phyloP scores from a whole-genome alignment of 2,797 vertebrate genomes.

The Rhinichthys osculus region DNA sequence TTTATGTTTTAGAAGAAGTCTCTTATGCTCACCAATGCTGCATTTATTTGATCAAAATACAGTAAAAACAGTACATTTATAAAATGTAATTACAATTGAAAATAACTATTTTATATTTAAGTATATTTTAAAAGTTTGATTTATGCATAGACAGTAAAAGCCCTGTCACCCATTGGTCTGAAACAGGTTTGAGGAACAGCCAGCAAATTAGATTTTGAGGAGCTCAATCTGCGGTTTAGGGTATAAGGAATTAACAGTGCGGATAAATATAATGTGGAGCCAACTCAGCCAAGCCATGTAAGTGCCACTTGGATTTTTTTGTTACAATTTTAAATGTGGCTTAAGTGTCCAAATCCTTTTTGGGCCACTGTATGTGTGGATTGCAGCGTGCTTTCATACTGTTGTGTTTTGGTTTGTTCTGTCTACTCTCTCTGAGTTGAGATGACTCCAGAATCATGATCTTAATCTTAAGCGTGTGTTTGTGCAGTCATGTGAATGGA shows the following conservation, averaged over 20 bases:
- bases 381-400: not conserved
- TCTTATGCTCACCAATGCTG: not conserved
- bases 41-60: not conserved
- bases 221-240: no score
- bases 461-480: constrained; percentile 27
- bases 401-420: not conserved
- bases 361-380: not conserved
- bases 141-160: not conserved
- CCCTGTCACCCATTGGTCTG: no score
- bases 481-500: constrained; percentile 63
- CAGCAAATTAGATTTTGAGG: no score
- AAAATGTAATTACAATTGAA: not conserved
- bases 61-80: not conserved
- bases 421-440: not conserved
- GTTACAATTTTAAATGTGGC: not conserved
- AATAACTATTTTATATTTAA: not conserved
- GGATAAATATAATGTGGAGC: no score
- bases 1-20: not conserved
- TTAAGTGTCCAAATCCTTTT: not conserved
- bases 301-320: not conserved
- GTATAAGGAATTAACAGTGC: no score
- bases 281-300: not conserved
- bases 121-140: not conserved
- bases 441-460: not conserved
- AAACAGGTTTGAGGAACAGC: not conserved